These are phyloP conservation scores for Pterois miles DNA, from an alignment of 2,797 vertebrate genomes.

Conservation along the genomic window DNA sequence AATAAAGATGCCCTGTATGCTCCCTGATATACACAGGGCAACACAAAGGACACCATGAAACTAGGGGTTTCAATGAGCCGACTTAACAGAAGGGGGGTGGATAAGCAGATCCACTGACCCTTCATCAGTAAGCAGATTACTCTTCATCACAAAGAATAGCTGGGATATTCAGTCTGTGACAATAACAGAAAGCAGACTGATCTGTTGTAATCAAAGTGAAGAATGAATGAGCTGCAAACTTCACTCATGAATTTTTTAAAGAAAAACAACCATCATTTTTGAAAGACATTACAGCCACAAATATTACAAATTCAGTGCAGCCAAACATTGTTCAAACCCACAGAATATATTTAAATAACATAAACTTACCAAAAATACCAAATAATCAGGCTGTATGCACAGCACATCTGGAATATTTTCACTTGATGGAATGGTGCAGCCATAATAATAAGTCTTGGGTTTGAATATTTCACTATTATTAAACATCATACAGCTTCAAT, in stretches of 20 bases:
- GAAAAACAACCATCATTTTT: neutral
- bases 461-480: neutral
- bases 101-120: slow-evolving; percentile 67
- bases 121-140: slow-evolving; percentile 79
- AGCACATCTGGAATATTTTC: neutral
- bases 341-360: neutral
- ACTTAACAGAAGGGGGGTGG: slow-evolving; percentile 73
- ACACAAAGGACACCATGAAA: slow-evolving; percentile 41
- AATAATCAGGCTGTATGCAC: neutral
- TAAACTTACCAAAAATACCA: neutral
- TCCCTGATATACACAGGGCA: slow-evolving; percentile 18
- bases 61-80: slow-evolving; percentile 58
- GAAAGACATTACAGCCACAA: neutral
- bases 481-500: neutral
- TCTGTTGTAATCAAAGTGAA: slow-evolving; percentile 49
- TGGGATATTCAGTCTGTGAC: slow-evolving; percentile 43
- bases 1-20: neutral
- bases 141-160: slow-evolving; percentile 67
- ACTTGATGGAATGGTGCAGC: too few relatives aligned
- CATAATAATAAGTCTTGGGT: too few relatives aligned
- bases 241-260: too few relatives aligned
- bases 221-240: too few relatives aligned
- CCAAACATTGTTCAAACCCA: too few relatives aligned
- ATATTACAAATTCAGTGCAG: neutral
- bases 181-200: slow-evolving; percentile 35